Evolutionary conservation across 2,888 invertebrate genomes (phyloP), one percentile per base, ranked within the genome.

Genomic region (Meiosimyza decipiens): DNA sequence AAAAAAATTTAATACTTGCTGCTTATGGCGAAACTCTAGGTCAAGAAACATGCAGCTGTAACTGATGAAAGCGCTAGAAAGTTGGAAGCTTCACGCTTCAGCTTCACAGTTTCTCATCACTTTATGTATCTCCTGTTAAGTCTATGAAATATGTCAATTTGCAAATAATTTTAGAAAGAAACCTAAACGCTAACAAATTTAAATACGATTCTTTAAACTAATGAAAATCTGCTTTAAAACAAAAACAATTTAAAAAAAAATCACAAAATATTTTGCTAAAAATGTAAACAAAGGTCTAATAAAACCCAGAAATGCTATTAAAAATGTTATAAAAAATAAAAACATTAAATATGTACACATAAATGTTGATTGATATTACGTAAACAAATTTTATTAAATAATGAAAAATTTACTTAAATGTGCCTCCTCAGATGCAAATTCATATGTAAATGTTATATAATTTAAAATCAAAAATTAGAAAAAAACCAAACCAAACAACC

Each of bases 181-280:
- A 52, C 18, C 12, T 1, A 40, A 67, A 57, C 40, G 28, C 15
- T 54, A 47, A 47, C 40, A 54, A 47, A 55, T 40, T 11, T 18
- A 57, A 66, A 55, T 6, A 52, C 4, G 54, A 28, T n/a, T 66
- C 16, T 54, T 52, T 15, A 15, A 22, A 52, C 22, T 16, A 28
- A 33, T 33, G 33, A 33, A n/a, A 12, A 54, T 33, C 3, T 11
- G 16, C 40, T 52, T 28, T 3, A 52, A 51, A 28, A 52, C 54
- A 22, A 22, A 65, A 51, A 9, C 7, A 22, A 52, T 28, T 28
- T 28, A 4, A 28, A 2, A 52, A 51, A 54, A 51, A 12, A 28
- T 28, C 28, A 28, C 33, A 28, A 33, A 33, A 7, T 69, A 70
- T 70, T 70, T 70, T 81, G 82, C 78, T 82, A 81, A 81, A 78